Evolutionary conservation across 2,888 invertebrate species (phyloP).

Genomic region (Orchesellides sinensis): DNA sequence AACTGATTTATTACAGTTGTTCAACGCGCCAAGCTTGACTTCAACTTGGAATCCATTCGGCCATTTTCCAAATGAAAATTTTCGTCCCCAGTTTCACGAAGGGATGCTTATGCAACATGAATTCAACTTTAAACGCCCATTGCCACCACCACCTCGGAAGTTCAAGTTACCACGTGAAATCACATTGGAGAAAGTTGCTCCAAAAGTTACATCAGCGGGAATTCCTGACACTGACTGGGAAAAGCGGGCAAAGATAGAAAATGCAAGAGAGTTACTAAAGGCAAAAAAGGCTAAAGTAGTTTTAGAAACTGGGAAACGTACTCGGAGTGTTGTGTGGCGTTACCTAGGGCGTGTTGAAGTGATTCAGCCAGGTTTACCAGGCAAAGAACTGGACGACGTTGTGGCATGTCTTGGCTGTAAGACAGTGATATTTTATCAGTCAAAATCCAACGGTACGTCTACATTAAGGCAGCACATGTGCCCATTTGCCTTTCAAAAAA

Average conservation of each 20-base stretch:
- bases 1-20: too few species aligned
- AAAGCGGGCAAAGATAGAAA: constrained; percentile 12
- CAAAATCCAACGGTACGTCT: constrained; percentile 71
- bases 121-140: too few species aligned
- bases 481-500: constrained; percentile 54
- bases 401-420: constrained; percentile 71
- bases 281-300: constrained; percentile 60
- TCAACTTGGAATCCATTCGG: background rate
- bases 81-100: background rate
- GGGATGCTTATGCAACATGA: background rate
- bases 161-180: constrained; percentile 15
- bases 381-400: constrained; percentile 64
- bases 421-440: constrained; percentile 68
- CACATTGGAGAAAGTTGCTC: constrained; percentile 41
- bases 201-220: too few species aligned
- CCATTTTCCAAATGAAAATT: background rate
- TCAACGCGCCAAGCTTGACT: too few species aligned
- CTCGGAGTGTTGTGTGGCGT: constrained; percentile 73
- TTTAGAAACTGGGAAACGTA: constrained; percentile 68
- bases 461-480: constrained; percentile 73
- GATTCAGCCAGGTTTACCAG: constrained; percentile 44
- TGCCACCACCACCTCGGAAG: too few species aligned
- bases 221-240: too few species aligned
- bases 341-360: constrained; percentile 71
- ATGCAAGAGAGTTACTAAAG: constrained; percentile 62